Evolutionary conservation across 2,797 vertebrate species (phyloP), one percentile per base, ranked within the genome.

Genomic region (Sardinella longiceps): DNA sequence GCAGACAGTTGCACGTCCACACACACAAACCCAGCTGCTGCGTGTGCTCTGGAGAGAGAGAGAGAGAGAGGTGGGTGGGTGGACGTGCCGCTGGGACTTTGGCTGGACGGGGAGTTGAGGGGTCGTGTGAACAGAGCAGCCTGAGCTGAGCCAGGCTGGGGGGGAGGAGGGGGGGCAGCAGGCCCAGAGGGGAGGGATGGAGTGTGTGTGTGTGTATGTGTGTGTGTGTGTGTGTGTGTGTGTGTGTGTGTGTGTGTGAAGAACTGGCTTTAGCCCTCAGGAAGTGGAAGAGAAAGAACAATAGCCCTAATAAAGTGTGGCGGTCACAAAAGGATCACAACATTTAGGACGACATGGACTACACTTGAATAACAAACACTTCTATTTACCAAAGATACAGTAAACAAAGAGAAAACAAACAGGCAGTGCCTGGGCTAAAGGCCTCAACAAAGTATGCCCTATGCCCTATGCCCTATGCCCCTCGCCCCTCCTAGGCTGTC

Each of bases 91-190:
- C 66, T 74, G 66, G 66, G 66, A 3, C 48, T 33, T 20, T 3
- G 15, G 15, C 30, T 74, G 33, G 66, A 4, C 30, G 18, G 30
- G 66, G 82, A 81, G 30, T 30, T 74, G 30, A 74, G 66, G 66
- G 82, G 85, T 86, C 84, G 3, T 86, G 87, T 83, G 87, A 88
- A 88, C 53, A 60, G 85, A 88, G 85, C 66, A 74, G 66, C 66
- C 30, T 37, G 66, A 33, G 66, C 30, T 37, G 14, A 18, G 30
- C 18, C 66, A 37, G 15, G 66, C 83, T 56, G 80, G 37, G 81
- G 85, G 83, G 58, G 83, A 83, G 77, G 70, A 74, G 12, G 60
- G 63, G 28, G 15, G 28, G 15, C 28, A 14, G 33, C 30, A 1
- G 66, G 30, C 7, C 30, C 39, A 5, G 60, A 37, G 56, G 81